Evolutionary conservation across 2,797 vertebrate species (phyloP).

Genomic region (Dendrocincla fuliginosa): DNA sequence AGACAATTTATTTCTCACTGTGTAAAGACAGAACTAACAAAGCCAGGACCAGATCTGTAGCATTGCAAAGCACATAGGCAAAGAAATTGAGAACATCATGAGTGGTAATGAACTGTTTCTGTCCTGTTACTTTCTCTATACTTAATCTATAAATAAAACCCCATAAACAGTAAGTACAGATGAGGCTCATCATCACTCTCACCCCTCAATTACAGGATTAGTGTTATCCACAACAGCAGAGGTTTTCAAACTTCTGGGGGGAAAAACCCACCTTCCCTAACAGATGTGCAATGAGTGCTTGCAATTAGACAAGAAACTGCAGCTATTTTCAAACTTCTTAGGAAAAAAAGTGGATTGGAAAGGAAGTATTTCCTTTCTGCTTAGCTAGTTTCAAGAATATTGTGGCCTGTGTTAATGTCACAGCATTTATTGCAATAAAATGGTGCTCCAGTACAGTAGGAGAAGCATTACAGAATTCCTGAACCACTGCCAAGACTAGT

Average conservation of each 20-base stretch:
- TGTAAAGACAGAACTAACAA: neutral
- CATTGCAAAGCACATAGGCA: rapidly evolving
- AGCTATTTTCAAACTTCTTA: neutral
- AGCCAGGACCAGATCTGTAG: neutral
- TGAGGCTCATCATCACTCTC: neutral
- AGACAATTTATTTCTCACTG: neutral
- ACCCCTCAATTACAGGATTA: neutral
- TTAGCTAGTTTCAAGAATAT: conserved; percentile 16
- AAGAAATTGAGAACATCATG: neutral
- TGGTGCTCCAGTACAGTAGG: conserved; percentile 16
- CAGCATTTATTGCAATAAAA: conserved; percentile 15
- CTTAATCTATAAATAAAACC: neutral
- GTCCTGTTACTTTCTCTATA: neutral
- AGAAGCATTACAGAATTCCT: conserved; percentile 27
- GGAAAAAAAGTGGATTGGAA: neutral
- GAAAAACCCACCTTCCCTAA: neutral
- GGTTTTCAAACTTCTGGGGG: neutral
- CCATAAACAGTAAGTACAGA: neutral
- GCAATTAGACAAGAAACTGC: neutral
- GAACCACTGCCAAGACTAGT: conserved; percentile 9
- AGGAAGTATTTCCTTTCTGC: conserved; percentile 18
- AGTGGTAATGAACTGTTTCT: neutral
- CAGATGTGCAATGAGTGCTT: neutral
- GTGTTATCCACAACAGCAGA: neutral
- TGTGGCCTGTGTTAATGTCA: conserved; percentile 9